Evolutionary conservation across 2,797 vertebrate genomes (phyloP), one percentile per base, ranked within the genome.

Genomic region (Eulemur coronatus): DNA sequence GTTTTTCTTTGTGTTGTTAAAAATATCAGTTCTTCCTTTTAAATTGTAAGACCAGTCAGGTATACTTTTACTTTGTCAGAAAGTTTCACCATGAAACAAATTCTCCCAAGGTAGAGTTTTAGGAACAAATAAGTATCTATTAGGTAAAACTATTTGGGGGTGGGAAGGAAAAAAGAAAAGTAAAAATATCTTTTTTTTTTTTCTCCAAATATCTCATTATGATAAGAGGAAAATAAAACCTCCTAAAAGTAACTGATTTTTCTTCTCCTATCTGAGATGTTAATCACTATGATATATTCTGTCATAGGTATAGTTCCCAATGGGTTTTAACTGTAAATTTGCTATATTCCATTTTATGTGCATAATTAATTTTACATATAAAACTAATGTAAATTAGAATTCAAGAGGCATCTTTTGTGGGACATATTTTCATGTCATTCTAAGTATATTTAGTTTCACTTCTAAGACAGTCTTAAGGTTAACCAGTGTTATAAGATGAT

Each of bases 181-280:
- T 82, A 67, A 89, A 94, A 94, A 91, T n/a, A 12, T 14, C 26
- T 14, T 4, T 76, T 76, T 85, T 79, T 33, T 73, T 75, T 52
- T 5, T 13, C 12, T 33, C n/a, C 41, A 93, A 84, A n/a, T 84
- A 65, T 80, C n/a, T 85, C 8, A 81, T 78, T 95, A 30, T 84
- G 78, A 41, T 63, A 80, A 93, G 95, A 89, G 35, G 35, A 63
- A 88, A 80, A 22, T 35, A 76, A 70, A 43, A 57, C 4, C 46
- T 89, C 84, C 55, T 76, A 73, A 73, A 52, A 91, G 63, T 75
- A 97, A 41, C 43, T 90, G 14, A 33, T 67, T 95, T 89, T 85
- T 82, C 48, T 84, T 78, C 35, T 88, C 41, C 65, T 61, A 28
- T 43, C 28, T 63, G 79, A 86, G 72, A 91, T 82, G 7, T 61